Conservation (phyloP, 2,888 invertebrate genomes). For the Galerucella nymphaeae region DNA sequence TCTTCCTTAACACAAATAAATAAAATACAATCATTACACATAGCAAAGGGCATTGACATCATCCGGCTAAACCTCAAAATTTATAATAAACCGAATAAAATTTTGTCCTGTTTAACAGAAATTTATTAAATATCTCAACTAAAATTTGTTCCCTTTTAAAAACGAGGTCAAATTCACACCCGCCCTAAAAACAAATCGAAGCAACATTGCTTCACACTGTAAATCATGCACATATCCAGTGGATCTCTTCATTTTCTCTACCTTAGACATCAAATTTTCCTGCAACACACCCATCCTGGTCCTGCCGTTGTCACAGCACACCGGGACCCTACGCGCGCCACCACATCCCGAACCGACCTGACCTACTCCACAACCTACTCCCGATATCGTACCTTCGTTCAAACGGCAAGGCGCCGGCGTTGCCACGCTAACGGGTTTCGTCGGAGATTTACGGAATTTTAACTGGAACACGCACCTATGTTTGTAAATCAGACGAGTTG, state of each 20-base stretch:
- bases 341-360: constrained; percentile 58
- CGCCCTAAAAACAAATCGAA: background rate
- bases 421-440: constrained; percentile 29
- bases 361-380: constrained; percentile 59
- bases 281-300: constrained; percentile 62
- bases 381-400: constrained; percentile 47
- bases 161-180: background rate
- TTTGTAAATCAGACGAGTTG: constrained; percentile 10
- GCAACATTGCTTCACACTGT: background rate
- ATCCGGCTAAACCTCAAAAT: too few species aligned
- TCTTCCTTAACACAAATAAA: too few species aligned
- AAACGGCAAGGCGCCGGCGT: constrained; percentile 47
- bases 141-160: background rate
- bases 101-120: too few species aligned
- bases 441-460: constrained; percentile 28
- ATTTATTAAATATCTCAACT: too few species aligned
- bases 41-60: too few species aligned
- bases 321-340: constrained; percentile 44
- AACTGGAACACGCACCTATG: constrained; percentile 19
- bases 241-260: constrained; percentile 13
- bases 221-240: background rate
- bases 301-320: constrained; percentile 39
- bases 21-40: too few species aligned
- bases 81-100: too few species aligned
- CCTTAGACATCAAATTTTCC: constrained; percentile 33